phyloP scores from a whole-genome alignment of 2,113 vertebrate species.

The Oriolus oriolus region DNA sequence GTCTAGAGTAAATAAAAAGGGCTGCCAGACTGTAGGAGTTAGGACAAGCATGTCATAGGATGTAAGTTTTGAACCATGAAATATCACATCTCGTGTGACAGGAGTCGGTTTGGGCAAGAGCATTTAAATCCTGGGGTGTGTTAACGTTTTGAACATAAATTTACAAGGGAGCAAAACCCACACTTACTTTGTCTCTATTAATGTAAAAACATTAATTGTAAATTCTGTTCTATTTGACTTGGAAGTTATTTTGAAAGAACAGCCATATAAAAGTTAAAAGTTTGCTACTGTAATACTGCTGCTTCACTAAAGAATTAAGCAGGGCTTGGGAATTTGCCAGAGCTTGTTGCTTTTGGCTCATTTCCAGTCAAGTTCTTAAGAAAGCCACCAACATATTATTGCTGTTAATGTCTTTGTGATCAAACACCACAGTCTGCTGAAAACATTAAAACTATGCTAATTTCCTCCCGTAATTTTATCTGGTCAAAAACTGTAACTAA shows the following conservation, averaged over 20 bases:
- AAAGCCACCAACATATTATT: neutral
- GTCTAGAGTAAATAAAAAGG: constrained; percentile 4
- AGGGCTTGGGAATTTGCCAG: constrained; percentile 22
- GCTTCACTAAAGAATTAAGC: neutral
- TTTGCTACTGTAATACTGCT: constrained; percentile 13
- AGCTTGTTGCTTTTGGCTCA: constrained; percentile 29
- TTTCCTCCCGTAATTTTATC: neutral
- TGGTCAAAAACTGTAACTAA: neutral
- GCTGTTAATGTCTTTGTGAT: constrained; percentile 13
- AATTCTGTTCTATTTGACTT: constrained; percentile 11
- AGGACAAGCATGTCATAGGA: neutral
- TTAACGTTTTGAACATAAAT: neutral
- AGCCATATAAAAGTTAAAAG: neutral
- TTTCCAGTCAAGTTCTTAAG: constrained; percentile 33
- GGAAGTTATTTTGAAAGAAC: neutral
- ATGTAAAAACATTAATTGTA: neutral
- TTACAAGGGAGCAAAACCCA: neutral
- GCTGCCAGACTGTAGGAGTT: neutral
- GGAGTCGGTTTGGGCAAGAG: neutral
- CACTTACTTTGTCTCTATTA: neutral
- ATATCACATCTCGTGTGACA: neutral
- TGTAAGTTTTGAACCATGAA: neutral
- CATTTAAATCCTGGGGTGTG: neutral
- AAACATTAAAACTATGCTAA: neutral
- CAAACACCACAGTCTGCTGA: neutral